Evolutionary conservation across 2,113 vertebrate species (phyloP).

Genomic region (Microcebus ravelobensis): DNA sequence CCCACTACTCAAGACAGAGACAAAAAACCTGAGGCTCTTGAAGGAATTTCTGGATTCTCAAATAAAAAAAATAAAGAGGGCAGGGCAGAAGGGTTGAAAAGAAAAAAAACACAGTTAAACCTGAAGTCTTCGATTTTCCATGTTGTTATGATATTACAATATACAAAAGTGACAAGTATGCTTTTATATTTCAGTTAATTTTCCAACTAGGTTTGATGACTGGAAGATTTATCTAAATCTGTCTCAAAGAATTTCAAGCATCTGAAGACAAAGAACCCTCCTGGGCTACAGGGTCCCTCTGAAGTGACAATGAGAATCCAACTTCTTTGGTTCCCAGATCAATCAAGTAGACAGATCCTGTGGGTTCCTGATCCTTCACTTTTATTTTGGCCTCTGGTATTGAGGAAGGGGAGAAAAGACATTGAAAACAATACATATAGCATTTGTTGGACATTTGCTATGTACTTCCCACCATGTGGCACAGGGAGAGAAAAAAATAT

Average conservation of each 20-base stretch:
- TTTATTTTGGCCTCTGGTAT: neutral
- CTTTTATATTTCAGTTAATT: constrained; percentile 24
- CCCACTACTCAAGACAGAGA: neutral
- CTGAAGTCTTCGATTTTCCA: neutral
- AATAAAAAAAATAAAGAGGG: neutral
- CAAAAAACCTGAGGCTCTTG: neutral
- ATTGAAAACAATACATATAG: neutral
- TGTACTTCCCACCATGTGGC: neutral
- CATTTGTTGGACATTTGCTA: neutral
- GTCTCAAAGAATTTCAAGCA: neutral
- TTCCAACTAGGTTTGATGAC: neutral
- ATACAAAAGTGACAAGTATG: neutral
- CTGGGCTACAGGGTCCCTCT: neutral
- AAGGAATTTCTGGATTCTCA: neutral
- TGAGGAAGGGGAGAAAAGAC: neutral
- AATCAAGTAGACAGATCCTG: constrained; percentile 6
- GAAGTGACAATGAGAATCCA: neutral
- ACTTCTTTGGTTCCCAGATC: neutral
- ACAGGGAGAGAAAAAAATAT: neutral
- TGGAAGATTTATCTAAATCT: neutral
- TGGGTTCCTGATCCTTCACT: neutral
- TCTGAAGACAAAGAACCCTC: constrained; percentile 3
- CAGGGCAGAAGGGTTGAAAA: neutral
- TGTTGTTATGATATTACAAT: neutral
- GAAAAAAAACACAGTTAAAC: neutral